A percentile compares a stretch with the other conserved stretches of the same genome.
These are phyloP conservation scores for Thalassaphorura encarpata DNA, from an alignment of 1,140 invertebrate species.

Conservation along the genomic window DNA sequence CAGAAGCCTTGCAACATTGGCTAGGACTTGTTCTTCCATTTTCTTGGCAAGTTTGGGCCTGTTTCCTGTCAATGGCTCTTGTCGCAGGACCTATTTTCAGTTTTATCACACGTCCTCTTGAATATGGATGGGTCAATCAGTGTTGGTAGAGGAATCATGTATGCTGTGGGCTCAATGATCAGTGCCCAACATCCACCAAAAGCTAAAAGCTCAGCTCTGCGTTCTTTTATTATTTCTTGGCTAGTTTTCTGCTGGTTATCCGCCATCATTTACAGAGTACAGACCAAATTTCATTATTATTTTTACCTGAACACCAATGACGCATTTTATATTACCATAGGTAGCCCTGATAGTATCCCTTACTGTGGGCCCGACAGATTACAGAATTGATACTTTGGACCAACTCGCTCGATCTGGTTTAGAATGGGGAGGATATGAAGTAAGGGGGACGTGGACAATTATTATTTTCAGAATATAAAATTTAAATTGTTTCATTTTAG, in stretches of 20 bases:
- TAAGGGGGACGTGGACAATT: neutral
- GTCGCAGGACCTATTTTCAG: slow-evolving; percentile 26
- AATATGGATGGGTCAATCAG: slow-evolving; percentile 22
- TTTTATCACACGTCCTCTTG: slow-evolving; percentile 24
- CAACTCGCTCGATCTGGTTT: slow-evolving; percentile 19
- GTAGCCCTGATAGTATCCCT: slow-evolving; percentile 29
- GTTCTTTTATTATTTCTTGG: slow-evolving; percentile 30
- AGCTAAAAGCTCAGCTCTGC: slow-evolving; percentile 22
- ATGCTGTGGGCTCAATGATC: slow-evolving; percentile 28
- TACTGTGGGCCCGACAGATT: slow-evolving; percentile 25
- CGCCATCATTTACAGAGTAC: slow-evolving; percentile 24
- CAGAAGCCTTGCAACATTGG: slow-evolving; percentile 32
- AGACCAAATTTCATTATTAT: neutral
- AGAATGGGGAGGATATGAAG: slow-evolving; percentile 25
- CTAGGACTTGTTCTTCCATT: slow-evolving; percentile 30
- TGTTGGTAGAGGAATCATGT: slow-evolving; percentile 27
- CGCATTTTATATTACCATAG: neutral
- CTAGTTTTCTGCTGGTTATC: slow-evolving; percentile 30
- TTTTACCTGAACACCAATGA: neutral
- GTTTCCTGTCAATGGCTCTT: slow-evolving; percentile 29
- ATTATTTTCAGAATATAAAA: neutral
- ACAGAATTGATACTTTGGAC: slow-evolving; percentile 19
- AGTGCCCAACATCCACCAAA: slow-evolving; percentile 23
- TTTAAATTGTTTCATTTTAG: neutral
- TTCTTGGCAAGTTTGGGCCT: slow-evolving; percentile 32